Evolutionary conservation across 2,797 vertebrate genomes (phyloP).

Genomic region (Aeoliscus strigatus): DNA sequence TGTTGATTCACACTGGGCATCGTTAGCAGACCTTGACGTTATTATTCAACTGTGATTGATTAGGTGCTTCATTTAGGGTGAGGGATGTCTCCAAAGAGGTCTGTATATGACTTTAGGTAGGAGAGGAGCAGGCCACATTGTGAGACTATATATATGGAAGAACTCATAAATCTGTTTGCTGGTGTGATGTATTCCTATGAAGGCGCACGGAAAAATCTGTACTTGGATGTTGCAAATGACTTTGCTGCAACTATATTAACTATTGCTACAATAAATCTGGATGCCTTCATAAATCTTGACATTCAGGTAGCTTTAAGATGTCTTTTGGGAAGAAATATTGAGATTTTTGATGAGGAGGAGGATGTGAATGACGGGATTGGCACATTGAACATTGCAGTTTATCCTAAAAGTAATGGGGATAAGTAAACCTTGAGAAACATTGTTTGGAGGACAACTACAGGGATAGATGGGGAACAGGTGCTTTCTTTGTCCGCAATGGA

Average conservation of each 20-base stretch:
- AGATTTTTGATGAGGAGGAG: constrained; percentile 24
- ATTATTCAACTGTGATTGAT: constrained; percentile 41
- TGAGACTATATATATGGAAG: constrained; percentile 1
- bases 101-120: constrained; percentile 20
- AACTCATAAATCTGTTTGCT: constrained; percentile 34
- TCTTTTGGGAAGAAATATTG: constrained; percentile 22
- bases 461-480: constrained; percentile 52
- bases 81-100: constrained; percentile 34
- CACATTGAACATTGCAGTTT: constrained; percentile 33
- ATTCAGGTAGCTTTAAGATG: constrained; percentile 21
- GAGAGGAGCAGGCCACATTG: constrained; percentile 7
- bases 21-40: constrained; percentile 34
- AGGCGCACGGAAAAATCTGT: constrained; percentile 34
- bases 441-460: constrained; percentile 32
- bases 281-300: constrained; percentile 23
- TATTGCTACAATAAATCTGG: constrained; percentile 41
- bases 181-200: constrained; percentile 15
- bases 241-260: no score
- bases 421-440: constrained; percentile 32
- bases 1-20: constrained; percentile 19
- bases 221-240: constrained; percentile 37
- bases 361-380: constrained; percentile 20
- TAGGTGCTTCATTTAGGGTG: constrained; percentile 39
- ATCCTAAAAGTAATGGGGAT: constrained; percentile 20
- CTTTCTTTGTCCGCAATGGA: neutral